phyloP scores from a whole-genome alignment of 92 coral and sea anemone species.

The Paramuricea clavata region DNA sequence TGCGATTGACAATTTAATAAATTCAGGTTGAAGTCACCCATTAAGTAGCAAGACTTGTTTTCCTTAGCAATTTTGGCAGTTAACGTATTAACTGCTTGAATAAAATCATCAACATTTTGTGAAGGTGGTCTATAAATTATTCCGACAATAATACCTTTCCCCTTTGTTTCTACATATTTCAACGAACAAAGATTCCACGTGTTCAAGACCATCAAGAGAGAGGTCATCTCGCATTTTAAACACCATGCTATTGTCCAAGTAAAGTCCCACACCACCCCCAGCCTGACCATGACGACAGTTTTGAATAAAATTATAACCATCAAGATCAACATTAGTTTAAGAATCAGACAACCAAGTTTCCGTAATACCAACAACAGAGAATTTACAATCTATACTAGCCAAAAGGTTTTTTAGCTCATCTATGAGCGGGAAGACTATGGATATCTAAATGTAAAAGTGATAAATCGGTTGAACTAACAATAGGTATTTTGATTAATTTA shows the following conservation, averaged over 20 bases:
- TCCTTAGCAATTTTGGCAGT: conserved; percentile 46
- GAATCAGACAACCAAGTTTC: conserved; percentile 63
- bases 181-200: not conserved
- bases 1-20: conserved; percentile 29
- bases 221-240: not conserved
- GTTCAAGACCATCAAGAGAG: not conserved
- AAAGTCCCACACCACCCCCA: conserved; percentile 6
- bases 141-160: conserved; percentile 44
- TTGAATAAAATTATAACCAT: not conserved
- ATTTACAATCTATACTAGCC: conserved; percentile 13
- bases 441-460: conserved; percentile 34
- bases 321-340: conserved; percentile 9
- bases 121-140: conserved; percentile 53
- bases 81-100: conserved; percentile 16
- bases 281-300: not conserved
- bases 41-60: conserved; percentile 21
- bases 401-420: conserved; percentile 41
- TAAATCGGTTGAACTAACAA: not conserved
- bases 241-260: not conserved
- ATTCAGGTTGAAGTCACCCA: conserved; percentile 49
- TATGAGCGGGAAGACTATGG: conserved; percentile 50
- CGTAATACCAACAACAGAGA: conserved; percentile 42
- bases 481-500: not conserved
- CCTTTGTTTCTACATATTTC: conserved; percentile 8
- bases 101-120: conserved; percentile 28